phyloP scores from a whole-genome alignment of 2,797 vertebrate genomes.

The Gallirallus australis region DNA sequence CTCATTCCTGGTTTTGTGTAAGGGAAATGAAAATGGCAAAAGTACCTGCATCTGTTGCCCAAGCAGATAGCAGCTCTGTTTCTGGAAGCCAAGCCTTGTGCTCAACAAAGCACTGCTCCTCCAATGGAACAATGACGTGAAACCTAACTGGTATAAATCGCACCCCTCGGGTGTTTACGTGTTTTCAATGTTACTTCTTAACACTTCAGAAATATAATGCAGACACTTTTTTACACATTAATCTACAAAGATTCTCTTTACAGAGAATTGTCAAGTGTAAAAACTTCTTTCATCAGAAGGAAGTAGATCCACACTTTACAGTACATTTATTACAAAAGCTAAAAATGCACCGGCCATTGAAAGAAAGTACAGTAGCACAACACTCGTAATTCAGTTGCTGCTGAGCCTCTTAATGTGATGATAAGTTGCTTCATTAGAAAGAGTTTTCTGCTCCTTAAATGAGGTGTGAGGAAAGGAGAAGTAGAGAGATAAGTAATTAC shows the following conservation, averaged over 20 bases:
- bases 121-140: not conserved
- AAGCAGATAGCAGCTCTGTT: not conserved
- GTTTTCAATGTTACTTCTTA: not conserved
- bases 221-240: not conserved
- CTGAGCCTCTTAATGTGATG: constrained; percentile 18
- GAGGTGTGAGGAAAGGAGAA: constrained; percentile 10
- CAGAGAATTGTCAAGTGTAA: not conserved
- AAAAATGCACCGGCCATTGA: not conserved
- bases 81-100: not conserved
- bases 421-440: constrained; percentile 37
- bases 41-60: not conserved
- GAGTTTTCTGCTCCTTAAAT: constrained; percentile 16
- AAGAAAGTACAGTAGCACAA: not conserved
- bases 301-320: not conserved
- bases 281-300: not conserved
- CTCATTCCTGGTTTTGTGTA: not conserved
- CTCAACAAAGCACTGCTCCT: not conserved
- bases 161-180: not conserved
- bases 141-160: not conserved
- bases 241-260: not conserved
- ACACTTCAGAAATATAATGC: not conserved
- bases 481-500: not conserved
- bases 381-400: not conserved
- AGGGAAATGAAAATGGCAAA: not conserved
- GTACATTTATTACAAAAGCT: not conserved